Evolutionary conservation across 2,888 invertebrate species (phyloP), one percentile per base, ranked within the genome.

Genomic region (Embidobia sp.): DNA sequence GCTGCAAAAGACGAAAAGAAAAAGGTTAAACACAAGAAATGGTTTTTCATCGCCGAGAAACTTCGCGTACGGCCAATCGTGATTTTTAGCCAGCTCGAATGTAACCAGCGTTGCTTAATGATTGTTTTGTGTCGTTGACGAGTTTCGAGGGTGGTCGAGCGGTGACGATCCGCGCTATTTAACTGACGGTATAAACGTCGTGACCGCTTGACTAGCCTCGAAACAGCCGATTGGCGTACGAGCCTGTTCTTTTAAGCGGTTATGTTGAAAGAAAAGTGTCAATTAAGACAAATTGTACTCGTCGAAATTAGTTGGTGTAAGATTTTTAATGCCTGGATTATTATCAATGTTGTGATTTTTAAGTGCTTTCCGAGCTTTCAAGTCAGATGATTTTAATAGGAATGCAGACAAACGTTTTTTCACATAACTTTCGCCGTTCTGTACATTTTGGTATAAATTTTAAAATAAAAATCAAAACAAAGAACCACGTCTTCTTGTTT

Each of bases 1-100:
- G 81, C 87, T 87, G 83, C 46, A 84, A 84, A 29, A 8, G 29
- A 29, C 4, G 8, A 29, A 29, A 4, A 22, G 3, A 29, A 29
- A 29, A 29, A 2, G 2, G n/a, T n/a, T 5, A 29, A 29, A 29
- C 8, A 8, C 29, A 8, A 29, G 2, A 29, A 29, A 29, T n/a
- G n/a, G n/a, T 7, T 13, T 49, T 33, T 18, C n/a, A 33, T 29
- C 10, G 29, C 4, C 16, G 16, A 2, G 10, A 27, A 15, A 48
- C n/a, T 33, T 3, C 4, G 13, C 8, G 27, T 15, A 46, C 10
- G 8, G 22, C 46, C 27, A 46, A 46, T 46, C 18, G 46, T 22
- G 15, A 10, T 27, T 46, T 15, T 15, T 8, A 26, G 6, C 22
- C 3, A 22, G 22, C 6, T 22, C 3, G 6, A 6, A 22, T 22